Percentiles rank a stretch among this genome's conserved stretches.
These are phyloP conservation scores for Nemopilema nomurai DNA, from an alignment of 30 jellyfish, hydroid and myxozoan species.

Conservation along the genomic window DNA sequence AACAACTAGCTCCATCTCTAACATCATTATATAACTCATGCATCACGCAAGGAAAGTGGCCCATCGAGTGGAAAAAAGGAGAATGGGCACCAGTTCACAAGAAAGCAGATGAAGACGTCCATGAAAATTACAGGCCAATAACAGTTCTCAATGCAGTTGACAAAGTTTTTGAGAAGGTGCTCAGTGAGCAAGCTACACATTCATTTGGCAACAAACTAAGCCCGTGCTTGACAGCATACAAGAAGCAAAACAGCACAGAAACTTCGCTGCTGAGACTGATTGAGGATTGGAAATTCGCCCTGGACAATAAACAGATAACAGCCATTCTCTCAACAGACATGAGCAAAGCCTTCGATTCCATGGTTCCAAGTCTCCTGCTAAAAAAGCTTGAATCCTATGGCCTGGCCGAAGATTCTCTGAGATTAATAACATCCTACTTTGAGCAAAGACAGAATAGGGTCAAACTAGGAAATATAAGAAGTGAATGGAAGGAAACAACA, in stretches of 20 bases:
- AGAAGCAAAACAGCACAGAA: slow-evolving; percentile 68
- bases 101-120: slow-evolving; percentile 46
- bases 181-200: slow-evolving; percentile 42
- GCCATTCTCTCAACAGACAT: slow-evolving; percentile 65
- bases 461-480: slow-evolving; percentile 39
- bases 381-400: slow-evolving; percentile 40
- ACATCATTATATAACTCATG: slow-evolving; percentile 44
- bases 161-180: slow-evolving; percentile 33
- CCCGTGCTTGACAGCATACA: slow-evolving; percentile 49
- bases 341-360: slow-evolving; percentile 60
- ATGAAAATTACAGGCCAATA: slow-evolving; percentile 60
- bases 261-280: slow-evolving; percentile 47
- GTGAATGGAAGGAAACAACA: slow-evolving; percentile 59
- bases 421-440: slow-evolving; percentile 34
- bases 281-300: slow-evolving; percentile 51
- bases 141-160: slow-evolving; percentile 55
- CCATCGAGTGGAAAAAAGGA: slow-evolving; percentile 46
- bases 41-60: slow-evolving; percentile 41
- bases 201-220: slow-evolving; percentile 42
- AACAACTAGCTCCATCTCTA: slow-evolving; percentile 47
- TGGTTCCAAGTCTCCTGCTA: slow-evolving; percentile 50
- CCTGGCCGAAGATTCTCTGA: slow-evolving; percentile 36
- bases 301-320: slow-evolving; percentile 46
- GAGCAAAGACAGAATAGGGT: slow-evolving; percentile 47
- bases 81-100: slow-evolving; percentile 52